Percentiles rank a stretch among this genome's conserved stretches.
phyloP scores from a whole-genome alignment of 1,140 invertebrate species.

The Gerris buenoi region DNA sequence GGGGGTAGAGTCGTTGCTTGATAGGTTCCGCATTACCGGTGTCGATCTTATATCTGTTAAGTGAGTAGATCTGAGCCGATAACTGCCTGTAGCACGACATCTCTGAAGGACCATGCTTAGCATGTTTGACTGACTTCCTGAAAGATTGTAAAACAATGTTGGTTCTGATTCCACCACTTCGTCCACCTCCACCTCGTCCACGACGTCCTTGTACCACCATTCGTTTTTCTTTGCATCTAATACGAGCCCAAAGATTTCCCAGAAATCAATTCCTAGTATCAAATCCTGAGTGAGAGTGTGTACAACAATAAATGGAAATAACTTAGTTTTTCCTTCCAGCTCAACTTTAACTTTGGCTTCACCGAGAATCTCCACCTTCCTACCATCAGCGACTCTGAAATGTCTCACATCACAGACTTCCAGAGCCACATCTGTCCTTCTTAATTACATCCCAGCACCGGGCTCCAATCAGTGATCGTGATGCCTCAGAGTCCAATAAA shows the following conservation, averaged over 20 bases:
- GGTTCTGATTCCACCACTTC: no score
- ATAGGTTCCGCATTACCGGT: no score
- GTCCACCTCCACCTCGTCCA: no score
- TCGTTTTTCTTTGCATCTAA: no score
- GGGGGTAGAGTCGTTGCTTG: slow-evolving; percentile 14
- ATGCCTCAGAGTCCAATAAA: neutral
- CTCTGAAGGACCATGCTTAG: no score
- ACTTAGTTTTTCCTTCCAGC: neutral
- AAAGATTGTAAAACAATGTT: no score
- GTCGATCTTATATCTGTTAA: no score
- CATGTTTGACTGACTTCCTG: no score
- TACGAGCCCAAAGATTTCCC: no score
- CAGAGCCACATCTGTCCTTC: neutral
- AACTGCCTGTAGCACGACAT: no score
- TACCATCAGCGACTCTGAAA: neutral
- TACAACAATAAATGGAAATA: neutral
- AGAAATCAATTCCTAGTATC: neutral
- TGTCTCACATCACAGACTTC: neutral
- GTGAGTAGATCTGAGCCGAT: no score
- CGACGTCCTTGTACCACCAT: no score
- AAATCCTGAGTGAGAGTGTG: neutral
- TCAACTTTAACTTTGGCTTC: neutral
- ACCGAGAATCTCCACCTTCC: neutral
- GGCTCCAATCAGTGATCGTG: neutral
- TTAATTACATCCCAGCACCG: neutral